Evolutionary conservation across 2,797 vertebrate genomes (phyloP).

Genomic region (Sebastes melanostomus): DNA sequence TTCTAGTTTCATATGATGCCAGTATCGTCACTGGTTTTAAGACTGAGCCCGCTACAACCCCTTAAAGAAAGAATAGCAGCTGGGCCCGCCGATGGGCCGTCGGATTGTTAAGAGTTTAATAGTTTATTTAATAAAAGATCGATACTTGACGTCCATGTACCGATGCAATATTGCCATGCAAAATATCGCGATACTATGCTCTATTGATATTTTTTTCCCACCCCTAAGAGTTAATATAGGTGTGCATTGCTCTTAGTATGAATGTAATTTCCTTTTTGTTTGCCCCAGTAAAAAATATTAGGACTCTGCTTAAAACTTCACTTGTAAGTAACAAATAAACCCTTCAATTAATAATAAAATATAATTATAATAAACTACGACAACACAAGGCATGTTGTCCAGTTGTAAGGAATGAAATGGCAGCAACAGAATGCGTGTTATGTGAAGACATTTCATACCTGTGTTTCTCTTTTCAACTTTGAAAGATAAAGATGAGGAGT

Average conservation of each 20-base stretch:
- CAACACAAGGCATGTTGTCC: background rate
- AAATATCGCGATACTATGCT: too few relatives aligned
- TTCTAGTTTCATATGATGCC: too few relatives aligned
- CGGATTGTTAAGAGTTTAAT: too few relatives aligned
- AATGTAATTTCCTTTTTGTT: background rate
- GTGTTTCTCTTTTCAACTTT: slow-evolving; percentile 28
- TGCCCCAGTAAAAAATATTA: background rate
- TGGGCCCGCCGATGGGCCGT: too few relatives aligned
- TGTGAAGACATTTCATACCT: slow-evolving; percentile 7
- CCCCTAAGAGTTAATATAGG: too few relatives aligned
- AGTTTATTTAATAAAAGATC: too few relatives aligned
- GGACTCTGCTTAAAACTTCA: background rate
- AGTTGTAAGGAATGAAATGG: background rate
- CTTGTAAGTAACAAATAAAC: background rate
- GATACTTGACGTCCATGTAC: too few relatives aligned
- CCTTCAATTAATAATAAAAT: background rate
- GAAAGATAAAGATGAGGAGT: slow-evolving; percentile 53
- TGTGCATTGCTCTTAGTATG: background rate
- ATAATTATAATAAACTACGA: background rate
- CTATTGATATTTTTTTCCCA: too few relatives aligned
- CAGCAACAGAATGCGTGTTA: background rate
- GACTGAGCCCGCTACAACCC: too few relatives aligned
- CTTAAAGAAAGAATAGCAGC: too few relatives aligned
- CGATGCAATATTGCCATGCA: too few relatives aligned
- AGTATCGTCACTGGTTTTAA: too few relatives aligned